Conservation (phyloP, 2,797 vertebrate genomes). For the Pipistrellus pipistrellus region DNA sequence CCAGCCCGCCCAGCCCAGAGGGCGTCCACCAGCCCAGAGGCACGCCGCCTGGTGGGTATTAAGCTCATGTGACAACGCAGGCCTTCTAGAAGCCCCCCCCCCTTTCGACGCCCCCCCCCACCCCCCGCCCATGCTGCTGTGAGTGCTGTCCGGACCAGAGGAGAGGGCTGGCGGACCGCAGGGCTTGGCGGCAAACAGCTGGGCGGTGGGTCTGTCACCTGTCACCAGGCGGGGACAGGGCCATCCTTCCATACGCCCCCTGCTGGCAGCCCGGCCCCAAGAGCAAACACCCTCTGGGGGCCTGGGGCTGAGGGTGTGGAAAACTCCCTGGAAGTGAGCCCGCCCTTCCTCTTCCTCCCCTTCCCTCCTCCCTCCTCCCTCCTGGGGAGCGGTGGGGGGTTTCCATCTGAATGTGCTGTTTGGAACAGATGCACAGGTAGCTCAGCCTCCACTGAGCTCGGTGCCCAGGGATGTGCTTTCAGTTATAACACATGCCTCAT, state of each 20-base stretch:
- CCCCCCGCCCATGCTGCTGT: not conserved
- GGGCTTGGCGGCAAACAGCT: not conserved
- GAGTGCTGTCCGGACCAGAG: not conserved
- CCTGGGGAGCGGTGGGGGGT: not conserved
- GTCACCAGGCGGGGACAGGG: not conserved
- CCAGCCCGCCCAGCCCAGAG: slow-evolving; percentile 1
- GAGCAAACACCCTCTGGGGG: not conserved
- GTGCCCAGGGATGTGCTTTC: not conserved
- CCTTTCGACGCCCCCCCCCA: too few relatives aligned
- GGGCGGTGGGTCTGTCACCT: not conserved
- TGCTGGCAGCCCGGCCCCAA: too few relatives aligned
- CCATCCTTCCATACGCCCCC: too few relatives aligned
- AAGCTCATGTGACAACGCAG: not conserved
- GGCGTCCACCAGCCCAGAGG: not conserved
- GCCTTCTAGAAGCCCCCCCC: not conserved
- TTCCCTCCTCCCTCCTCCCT: not conserved
- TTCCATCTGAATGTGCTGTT: slow-evolving; percentile 20
- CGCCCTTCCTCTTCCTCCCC: not conserved
- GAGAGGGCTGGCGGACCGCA: not conserved
- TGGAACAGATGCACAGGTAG: not conserved
- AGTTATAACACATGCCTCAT: not conserved
- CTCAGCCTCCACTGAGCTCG: not conserved
- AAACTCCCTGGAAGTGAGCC: too few relatives aligned
- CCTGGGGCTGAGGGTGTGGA: too few relatives aligned
- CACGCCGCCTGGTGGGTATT: not conserved